These are phyloP conservation scores for Artibeus lituratus DNA, from an alignment of 2,797 vertebrate species.

Conservation along the genomic window DNA sequence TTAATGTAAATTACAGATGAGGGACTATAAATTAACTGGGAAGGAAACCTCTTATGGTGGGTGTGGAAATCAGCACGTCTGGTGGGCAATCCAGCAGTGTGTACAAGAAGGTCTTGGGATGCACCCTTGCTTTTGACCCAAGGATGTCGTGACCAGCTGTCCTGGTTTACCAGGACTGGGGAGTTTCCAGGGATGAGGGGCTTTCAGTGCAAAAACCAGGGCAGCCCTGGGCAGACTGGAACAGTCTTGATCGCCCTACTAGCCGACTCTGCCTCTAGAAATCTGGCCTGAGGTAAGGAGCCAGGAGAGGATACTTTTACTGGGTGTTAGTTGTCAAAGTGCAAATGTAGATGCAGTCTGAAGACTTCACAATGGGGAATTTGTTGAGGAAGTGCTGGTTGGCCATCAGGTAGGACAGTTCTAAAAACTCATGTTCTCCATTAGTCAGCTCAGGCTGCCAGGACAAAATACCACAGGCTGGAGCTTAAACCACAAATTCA, in stretches of 20 bases:
- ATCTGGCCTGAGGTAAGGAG: neutral
- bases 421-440: neutral
- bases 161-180: neutral
- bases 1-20: constrained; percentile 13
- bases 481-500: neutral
- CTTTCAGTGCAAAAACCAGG: neutral
- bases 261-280: neutral
- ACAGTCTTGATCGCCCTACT: neutral
- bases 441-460: neutral
- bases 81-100: neutral
- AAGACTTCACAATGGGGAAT: neutral
- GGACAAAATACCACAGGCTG: neutral
- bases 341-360: neutral
- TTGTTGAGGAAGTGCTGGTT: neutral
- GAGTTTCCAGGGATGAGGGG: neutral
- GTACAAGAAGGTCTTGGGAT: neutral
- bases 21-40: neutral
- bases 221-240: neutral
- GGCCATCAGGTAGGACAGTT: neutral
- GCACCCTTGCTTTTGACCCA: neutral
- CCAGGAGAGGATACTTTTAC: neutral
- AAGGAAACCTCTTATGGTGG: neutral
- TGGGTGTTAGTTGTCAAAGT: neutral
- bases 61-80: neutral
- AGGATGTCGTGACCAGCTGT: neutral